Evolutionary conservation across 1,140 invertebrate genomes (phyloP).

Genomic region (Aphaenogaster ashmeadi): DNA sequence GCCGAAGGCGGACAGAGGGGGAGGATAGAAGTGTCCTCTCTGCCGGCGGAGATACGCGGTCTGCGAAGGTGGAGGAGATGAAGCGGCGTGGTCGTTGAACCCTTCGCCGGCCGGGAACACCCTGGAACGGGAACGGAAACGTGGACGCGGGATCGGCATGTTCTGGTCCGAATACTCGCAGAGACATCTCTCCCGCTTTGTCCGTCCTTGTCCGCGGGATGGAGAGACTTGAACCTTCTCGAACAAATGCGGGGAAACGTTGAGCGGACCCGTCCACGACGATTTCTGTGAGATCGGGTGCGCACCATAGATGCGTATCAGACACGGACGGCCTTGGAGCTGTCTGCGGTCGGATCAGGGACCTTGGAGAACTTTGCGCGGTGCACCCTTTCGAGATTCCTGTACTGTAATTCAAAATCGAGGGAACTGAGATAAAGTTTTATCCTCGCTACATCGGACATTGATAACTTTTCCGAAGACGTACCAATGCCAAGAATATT

Average conservation of each 20-base stretch:
- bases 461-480: not conserved
- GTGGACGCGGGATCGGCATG: constrained; percentile 66
- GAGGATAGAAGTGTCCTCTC: constrained; percentile 61
- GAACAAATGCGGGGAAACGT: constrained; percentile 24
- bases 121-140: constrained; percentile 70
- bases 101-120: constrained; percentile 69
- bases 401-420: not conserved
- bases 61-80: constrained; percentile 59
- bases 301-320: not conserved
- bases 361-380: not conserved
- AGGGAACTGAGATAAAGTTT: not conserved
- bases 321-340: not conserved
- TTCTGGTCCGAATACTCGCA: constrained; percentile 43
- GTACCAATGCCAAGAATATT: not conserved
- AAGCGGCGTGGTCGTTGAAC: constrained; percentile 77
- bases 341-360: not conserved
- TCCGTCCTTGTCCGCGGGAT: not conserved
- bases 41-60: constrained; percentile 50
- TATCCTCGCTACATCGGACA: not conserved
- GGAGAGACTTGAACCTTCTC: not conserved
- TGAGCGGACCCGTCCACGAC: not conserved
- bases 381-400: not conserved
- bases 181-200: not conserved
- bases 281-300: not conserved
- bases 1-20: constrained; percentile 15